These are phyloP conservation scores for Lucifuga dentata DNA, from an alignment of 2,113 vertebrate species.

Conservation along the genomic window DNA sequence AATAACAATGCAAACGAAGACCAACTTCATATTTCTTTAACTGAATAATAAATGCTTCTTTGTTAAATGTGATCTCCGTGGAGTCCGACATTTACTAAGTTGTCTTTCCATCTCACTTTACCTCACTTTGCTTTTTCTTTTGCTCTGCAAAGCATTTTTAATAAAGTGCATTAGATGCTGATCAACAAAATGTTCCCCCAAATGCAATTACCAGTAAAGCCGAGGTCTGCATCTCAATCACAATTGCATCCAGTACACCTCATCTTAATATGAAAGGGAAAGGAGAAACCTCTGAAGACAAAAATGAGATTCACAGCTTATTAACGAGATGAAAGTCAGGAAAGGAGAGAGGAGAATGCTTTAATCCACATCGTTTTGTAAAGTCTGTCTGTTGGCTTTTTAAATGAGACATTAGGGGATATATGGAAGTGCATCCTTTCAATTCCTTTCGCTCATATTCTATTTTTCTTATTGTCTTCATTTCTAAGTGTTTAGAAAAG, in stretches of 20 bases:
- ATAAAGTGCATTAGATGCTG: constrained; percentile 47
- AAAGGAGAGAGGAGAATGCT: constrained; percentile 60
- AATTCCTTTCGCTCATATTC: constrained; percentile 19
- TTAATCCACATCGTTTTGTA: constrained; percentile 71
- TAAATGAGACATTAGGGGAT: constrained; percentile 76
- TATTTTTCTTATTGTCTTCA: constrained; percentile 41
- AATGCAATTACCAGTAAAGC: constrained; percentile 59
- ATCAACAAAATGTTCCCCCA: constrained; percentile 52
- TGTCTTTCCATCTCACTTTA: background rate
- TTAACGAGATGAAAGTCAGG: constrained; percentile 71
- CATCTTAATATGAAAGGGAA: constrained; percentile 51
- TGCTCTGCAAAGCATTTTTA: constrained; percentile 35
- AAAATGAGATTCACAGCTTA: constrained; percentile 63
- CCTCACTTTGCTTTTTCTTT: constrained; percentile 22
- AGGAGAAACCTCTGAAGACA: constrained; percentile 57
- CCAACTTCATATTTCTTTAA: background rate
- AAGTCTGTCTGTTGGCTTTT: constrained; percentile 59
- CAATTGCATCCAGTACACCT: constrained; percentile 22
- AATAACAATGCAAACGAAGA: background rate
- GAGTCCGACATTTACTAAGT: background rate
- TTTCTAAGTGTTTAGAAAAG: constrained; percentile 61
- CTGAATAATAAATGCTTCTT: constrained; percentile 9
- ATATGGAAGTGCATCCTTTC: constrained; percentile 33
- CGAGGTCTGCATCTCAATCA: constrained; percentile 59
- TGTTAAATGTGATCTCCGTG: constrained; percentile 4